Percentiles rank a stretch among this genome's conserved stretches.
phyloP scores from a whole-genome alignment of 2,888 invertebrate genomes.

The Habrosyne pyritoides region DNA sequence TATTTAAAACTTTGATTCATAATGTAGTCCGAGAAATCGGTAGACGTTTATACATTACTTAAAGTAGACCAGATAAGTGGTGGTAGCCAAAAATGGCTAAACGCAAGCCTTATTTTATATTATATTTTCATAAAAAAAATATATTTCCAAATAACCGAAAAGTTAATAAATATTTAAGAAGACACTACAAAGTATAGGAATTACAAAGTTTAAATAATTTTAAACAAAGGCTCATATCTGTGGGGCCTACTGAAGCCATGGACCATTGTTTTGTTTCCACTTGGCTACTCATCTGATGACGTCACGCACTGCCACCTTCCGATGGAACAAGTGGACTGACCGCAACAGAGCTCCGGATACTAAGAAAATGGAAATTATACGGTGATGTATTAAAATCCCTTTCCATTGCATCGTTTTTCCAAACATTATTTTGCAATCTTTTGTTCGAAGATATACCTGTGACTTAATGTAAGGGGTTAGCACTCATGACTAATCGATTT shows the following conservation, averaged over 20 bases:
- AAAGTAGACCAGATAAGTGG: no score
- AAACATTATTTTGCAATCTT: not conserved
- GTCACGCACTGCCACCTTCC: conserved; percentile 71
- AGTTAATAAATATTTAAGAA: not conserved
- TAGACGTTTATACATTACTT: no score
- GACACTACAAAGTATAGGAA: not conserved
- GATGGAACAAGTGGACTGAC: conserved; percentile 50
- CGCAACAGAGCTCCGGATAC: conserved; percentile 34
- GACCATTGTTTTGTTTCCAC: conserved; percentile 70
- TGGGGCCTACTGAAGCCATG: conserved; percentile 45
- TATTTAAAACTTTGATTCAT: not conserved
- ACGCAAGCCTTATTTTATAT: not conserved
- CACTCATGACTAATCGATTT: not conserved
- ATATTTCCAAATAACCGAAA: not conserved
- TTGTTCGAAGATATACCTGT: not conserved
- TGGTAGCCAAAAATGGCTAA: no score
- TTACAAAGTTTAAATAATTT: not conserved
- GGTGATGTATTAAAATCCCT: not conserved
- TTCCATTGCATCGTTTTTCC: not conserved
- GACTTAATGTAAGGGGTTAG: not conserved
- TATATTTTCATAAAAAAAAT: no score
- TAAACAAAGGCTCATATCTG: conserved; percentile 44
- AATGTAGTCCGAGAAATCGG: no score
- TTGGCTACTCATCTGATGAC: conserved; percentile 69
- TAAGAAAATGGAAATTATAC: conserved; percentile 8